phyloP scores from a whole-genome alignment of 1,140 invertebrate species.

The Trichomalopsis sarcophagae region DNA sequence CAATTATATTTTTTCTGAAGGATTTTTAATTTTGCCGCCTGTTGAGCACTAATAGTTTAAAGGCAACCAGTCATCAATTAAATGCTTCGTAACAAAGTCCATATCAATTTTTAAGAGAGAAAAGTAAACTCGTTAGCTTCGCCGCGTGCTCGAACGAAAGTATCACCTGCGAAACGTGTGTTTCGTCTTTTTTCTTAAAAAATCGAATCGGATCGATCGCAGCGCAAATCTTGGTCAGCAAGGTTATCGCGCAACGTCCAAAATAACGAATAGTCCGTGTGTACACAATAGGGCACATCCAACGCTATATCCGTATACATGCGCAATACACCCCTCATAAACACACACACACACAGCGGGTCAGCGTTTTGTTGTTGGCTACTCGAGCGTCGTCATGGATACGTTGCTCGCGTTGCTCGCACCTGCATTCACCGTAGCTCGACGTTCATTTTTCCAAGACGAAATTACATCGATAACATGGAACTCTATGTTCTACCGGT shows the following conservation, averaged over 20 bases:
- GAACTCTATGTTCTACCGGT: too few species aligned
- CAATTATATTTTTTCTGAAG: too few species aligned
- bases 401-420: constrained; percentile 15
- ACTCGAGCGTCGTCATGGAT: constrained; percentile 50
- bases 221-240: not conserved
- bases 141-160: too few species aligned
- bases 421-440: too few species aligned
- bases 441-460: not conserved
- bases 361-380: constrained; percentile 52
- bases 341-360: constrained; percentile 27
- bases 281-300: not conserved
- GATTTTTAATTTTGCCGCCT: too few species aligned
- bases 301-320: not conserved
- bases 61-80: too few species aligned
- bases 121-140: too few species aligned
- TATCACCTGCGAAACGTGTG: too few species aligned
- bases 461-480: not conserved
- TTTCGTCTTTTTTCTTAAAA: not conserved
- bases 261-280: not conserved
- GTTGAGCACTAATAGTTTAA: too few species aligned
- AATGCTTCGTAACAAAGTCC: too few species aligned
- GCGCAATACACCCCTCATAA: too few species aligned
- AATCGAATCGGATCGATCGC: not conserved
- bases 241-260: not conserved
- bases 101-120: too few species aligned